These are phyloP conservation scores for Sardinella longiceps DNA, from an alignment of 2,797 vertebrate genomes.

Conservation along the genomic window DNA sequence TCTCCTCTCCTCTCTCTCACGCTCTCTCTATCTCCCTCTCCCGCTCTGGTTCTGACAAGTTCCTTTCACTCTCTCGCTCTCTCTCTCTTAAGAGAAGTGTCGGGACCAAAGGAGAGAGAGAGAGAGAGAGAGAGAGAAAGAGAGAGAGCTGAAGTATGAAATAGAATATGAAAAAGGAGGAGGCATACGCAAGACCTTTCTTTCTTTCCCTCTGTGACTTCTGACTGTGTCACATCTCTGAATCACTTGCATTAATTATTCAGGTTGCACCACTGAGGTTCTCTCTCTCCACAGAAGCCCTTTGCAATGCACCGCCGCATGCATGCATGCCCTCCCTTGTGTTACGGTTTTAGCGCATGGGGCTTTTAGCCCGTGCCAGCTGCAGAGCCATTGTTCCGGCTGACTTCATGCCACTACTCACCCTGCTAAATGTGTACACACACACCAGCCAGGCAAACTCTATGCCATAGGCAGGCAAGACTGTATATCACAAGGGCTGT, in stretches of 20 bases:
- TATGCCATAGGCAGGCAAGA: constrained; percentile 27
- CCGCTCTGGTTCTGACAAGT: no score
- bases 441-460: constrained; percentile 34
- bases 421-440: constrained; percentile 45
- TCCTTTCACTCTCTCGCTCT: no score
- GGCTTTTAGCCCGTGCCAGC: constrained; percentile 69
- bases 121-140: not conserved
- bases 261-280: constrained; percentile 60
- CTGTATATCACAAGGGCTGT: constrained; percentile 47
- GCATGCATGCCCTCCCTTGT: constrained; percentile 54
- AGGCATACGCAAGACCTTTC: not conserved
- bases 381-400: constrained; percentile 62
- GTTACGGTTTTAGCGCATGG: constrained; percentile 63
- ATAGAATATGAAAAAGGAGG: not conserved
- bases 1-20: not conserved
- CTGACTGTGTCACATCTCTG: constrained; percentile 74
- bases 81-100: no score
- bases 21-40: not conserved
- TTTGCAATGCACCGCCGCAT: constrained; percentile 68
- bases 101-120: not conserved
- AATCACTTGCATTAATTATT: constrained; percentile 75
- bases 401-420: constrained; percentile 60
- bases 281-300: constrained; percentile 67
- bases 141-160: not conserved
- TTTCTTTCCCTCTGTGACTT: constrained; percentile 2